These are phyloP conservation scores for Zaprionus vittiger DNA, from an alignment of 1,140 invertebrate genomes.

Conservation along the genomic window DNA sequence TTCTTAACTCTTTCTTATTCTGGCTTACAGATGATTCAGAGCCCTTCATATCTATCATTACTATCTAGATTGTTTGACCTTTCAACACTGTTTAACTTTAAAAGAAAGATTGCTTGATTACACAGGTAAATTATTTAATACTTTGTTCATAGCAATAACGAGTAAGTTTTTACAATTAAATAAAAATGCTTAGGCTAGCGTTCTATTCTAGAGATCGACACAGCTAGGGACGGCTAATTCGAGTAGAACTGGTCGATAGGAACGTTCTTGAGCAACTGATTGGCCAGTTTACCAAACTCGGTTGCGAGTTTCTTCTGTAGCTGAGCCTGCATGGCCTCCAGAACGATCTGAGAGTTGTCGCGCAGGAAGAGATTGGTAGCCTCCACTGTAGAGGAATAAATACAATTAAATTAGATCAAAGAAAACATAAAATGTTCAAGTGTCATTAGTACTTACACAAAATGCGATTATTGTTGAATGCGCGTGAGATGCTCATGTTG, in stretches of 20 bases:
- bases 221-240: conserved; percentile 53
- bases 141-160: conserved; percentile 61
- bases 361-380: conserved; percentile 90
- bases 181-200: conserved; percentile 42
- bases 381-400: conserved; percentile 86
- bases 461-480: conserved; percentile 89
- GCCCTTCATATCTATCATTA: too few relatives aligned
- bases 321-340: conserved; percentile 89
- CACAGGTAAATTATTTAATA: conserved; percentile 63
- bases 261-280: conserved; percentile 88
- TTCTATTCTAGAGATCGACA: conserved; percentile 23
- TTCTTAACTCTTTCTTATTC: too few relatives aligned
- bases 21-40: too few relatives aligned
- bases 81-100: not conserved
- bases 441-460: conserved; percentile 86
- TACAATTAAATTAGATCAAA: not conserved
- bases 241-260: conserved; percentile 87
- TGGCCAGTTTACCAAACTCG: conserved; percentile 88
- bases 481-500: conserved; percentile 88
- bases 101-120: not conserved
- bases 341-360: conserved; percentile 89
- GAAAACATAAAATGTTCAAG: not conserved
- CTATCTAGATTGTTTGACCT: not conserved
- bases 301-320: conserved; percentile 87
- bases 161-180: conserved; percentile 57